These are phyloP conservation scores for Boulengeromyrus knoepffleri DNA, from an alignment of 2,113 vertebrate species.

Conservation along the genomic window DNA sequence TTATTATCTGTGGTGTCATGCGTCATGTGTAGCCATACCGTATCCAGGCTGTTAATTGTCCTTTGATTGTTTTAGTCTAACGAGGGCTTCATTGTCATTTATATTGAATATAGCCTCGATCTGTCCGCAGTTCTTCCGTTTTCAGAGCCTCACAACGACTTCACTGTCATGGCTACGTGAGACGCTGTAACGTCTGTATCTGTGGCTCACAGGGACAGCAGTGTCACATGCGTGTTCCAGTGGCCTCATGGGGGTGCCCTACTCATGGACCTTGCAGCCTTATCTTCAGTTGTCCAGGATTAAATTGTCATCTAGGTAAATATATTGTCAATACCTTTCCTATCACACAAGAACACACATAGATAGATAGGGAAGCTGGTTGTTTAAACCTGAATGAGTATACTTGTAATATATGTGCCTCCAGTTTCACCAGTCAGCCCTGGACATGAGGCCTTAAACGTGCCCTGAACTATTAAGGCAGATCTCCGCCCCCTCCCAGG, in stretches of 20 bases:
- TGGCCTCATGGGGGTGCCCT: neutral
- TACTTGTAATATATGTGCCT: neutral
- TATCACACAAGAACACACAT: neutral
- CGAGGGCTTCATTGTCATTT: neutral
- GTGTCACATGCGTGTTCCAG: neutral
- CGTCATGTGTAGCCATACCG: neutral
- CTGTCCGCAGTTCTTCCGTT: neutral
- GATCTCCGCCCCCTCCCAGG: neutral
- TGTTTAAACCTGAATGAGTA: neutral
- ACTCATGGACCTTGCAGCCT: neutral
- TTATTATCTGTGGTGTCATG: neutral
- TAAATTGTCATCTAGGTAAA: neutral
- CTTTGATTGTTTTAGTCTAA: neutral
- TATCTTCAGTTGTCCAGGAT: neutral
- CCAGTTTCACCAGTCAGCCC: neutral
- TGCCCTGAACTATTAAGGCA: neutral
- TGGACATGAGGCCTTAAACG: neutral
- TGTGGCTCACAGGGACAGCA: neutral
- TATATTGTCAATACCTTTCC: neutral
- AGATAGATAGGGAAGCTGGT: neutral
- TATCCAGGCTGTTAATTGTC: neutral
- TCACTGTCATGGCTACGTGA: neutral
- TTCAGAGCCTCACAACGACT: neutral
- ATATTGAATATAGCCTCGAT: neutral
- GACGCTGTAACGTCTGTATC: neutral